Conservation (phyloP, 2,113 vertebrate genomes). For the human (Homo sapiens) region GRCh38 chr2:198616001-198616500, state of each 20-base stretch:
- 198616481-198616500: too few relatives aligned
- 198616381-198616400: too few relatives aligned
- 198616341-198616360: too few relatives aligned
- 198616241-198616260: neutral
- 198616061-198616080: neutral
- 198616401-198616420: too few relatives aligned
- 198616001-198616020: neutral
- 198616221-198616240: slow-evolving; percentile 8
- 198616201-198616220: neutral
- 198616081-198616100: neutral
- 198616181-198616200: neutral
- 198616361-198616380: too few relatives aligned
- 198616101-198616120: neutral
- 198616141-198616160: neutral
- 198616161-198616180: neutral
- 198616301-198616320: too few relatives aligned
- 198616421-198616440: too few relatives aligned
- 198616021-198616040: neutral
- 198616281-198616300: neutral
- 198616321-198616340: too few relatives aligned
- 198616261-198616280: slow-evolving; percentile 29
- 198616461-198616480: too few relatives aligned
- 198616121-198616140: neutral
- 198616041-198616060: neutral
- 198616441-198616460: too few relatives aligned